Conservation (phyloP, 2,888 invertebrate species). For the Melikaiella ostensackeni region DNA sequence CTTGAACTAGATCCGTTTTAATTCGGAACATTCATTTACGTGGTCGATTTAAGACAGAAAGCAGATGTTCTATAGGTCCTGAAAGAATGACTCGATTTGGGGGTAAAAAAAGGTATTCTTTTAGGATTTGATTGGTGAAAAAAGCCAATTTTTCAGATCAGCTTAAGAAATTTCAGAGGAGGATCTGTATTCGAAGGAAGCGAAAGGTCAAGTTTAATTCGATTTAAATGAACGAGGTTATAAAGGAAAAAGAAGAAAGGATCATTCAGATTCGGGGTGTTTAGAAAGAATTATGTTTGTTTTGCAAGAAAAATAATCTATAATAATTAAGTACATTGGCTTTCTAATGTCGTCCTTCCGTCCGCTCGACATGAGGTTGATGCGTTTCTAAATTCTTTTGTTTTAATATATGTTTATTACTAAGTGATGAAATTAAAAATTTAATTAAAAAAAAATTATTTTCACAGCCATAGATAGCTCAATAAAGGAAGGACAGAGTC, state of each 20-base stretch:
- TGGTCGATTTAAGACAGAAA: neutral
- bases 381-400: too few species aligned
- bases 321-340: too few species aligned
- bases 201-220: slow-evolving; percentile 5
- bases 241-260: neutral
- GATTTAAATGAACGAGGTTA: neutral
- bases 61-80: neutral
- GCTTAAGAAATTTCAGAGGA: neutral
- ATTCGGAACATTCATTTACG: neutral
- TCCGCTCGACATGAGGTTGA: too few species aligned
- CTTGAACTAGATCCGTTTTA: neutral
- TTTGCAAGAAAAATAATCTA: neutral
- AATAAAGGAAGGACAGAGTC: too few species aligned
- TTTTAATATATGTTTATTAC: too few species aligned
- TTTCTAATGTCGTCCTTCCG: too few species aligned
- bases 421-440: too few species aligned
- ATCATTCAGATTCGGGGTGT: neutral
- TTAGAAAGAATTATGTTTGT: neutral
- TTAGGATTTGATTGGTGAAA: slow-evolving; percentile 8
- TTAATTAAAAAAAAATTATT: too few species aligned
- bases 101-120: neutral
- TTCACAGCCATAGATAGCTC: too few species aligned
- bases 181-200: neutral
- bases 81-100: neutral
- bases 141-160: slow-evolving; percentile 8